Base-by-base conservation (phyloP, 2,888 invertebrate genomes). In the Dichetophora obliterata region DNA sequence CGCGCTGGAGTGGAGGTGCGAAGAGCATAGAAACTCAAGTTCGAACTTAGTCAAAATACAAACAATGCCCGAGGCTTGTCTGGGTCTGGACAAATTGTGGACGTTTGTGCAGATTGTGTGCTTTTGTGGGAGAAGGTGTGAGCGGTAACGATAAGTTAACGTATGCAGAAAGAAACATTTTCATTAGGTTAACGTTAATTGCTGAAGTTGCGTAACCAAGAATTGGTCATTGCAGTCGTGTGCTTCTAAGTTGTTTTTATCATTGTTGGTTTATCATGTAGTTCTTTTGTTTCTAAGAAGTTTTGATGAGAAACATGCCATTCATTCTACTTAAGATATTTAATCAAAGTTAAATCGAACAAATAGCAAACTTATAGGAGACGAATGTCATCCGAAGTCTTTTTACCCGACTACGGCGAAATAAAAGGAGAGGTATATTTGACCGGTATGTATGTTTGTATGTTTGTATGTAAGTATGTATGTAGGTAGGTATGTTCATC, bases 121-220 rank as follows among this genome's bases (percentile, higher is more conserved):
- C 43, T 43, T 11, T 4, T 16, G 22, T 22, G 22, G 2, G 57
- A 59, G 57, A 59, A 59, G 57, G 14, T 24, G 8, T 22, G 19
- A 24, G 11, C 27, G 9, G 8, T 14, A 19, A 22, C 24, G 27
- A 24, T 22, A 59, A 59, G 6, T 34, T 34, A 6, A 14, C 3
- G 34, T 34, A 31, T 16, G 37, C n/a, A 65, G 19, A 16, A 8
- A 19, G n/a, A 65, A 37, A 34, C 37, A 50, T 31, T 31, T 54
- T 54, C 52, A 69, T 69, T 69, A 54, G 69, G n/a, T 19, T 54
- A 27, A 54, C 69, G 69, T 52, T 69, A 69, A 69, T 69, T 69
- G 54, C 16, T 22, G 34, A 52, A 69, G 69, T 69, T 69, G 31
- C 54, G 69, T 69, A 52, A 69, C 54, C 2, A 11, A 37, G 65